Conservation (phyloP, 2,113 vertebrate species). For the Cyphomyrus discorhynchus region DNA sequence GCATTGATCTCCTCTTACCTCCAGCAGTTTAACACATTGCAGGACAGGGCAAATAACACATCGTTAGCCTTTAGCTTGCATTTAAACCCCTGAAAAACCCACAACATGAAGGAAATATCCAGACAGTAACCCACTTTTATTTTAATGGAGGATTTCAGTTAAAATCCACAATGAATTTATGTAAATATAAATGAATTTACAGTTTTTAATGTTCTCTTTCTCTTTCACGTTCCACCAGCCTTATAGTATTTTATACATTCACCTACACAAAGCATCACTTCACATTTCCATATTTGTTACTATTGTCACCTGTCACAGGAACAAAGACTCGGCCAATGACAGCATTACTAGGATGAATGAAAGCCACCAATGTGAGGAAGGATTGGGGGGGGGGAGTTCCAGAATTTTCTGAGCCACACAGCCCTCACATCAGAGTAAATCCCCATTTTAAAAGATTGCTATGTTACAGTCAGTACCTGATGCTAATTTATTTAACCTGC, state of each 20-base stretch:
- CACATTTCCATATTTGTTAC: not conserved
- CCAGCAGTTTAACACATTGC: constrained; percentile 48
- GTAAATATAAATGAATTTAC: not conserved
- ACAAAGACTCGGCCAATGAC: no score
- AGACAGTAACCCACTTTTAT: constrained; percentile 37
- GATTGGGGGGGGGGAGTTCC: not conserved
- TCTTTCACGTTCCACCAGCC: not conserved
- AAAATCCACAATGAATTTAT: not conserved
- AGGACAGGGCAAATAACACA: constrained; percentile 47
- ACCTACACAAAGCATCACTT: not conserved
- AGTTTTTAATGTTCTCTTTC: not conserved
- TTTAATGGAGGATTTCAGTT: not conserved
- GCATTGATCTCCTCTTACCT: constrained; percentile 60
- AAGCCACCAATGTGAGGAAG: constrained; percentile 74
- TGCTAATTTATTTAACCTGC: not conserved
- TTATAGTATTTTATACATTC: not conserved
- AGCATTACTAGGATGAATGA: no score
- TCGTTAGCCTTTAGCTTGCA: constrained; percentile 51
- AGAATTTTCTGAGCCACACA: not conserved
- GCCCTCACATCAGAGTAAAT: not conserved
- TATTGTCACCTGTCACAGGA: not conserved
- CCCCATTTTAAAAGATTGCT: not conserved
- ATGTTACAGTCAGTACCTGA: not conserved
- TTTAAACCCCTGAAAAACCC: constrained; percentile 51
- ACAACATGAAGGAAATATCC: constrained; percentile 35